Base-by-base conservation (phyloP, 2,888 invertebrate genomes). In the Epiblema foenella region DNA sequence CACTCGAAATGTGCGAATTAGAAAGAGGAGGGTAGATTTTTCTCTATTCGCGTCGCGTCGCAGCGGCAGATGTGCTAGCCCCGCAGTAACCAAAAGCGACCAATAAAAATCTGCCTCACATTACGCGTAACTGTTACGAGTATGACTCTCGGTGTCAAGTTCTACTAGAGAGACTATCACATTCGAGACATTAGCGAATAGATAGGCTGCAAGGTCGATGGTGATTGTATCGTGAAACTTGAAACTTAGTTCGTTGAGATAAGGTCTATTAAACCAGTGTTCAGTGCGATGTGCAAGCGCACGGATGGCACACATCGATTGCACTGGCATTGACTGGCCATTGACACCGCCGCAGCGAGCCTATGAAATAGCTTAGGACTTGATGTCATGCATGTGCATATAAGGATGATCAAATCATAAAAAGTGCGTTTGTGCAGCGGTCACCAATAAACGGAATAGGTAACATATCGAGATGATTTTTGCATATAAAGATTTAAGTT, bases 271-370 rank as follows among this genome's bases (percentile, higher is more conserved):
- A 15, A 46, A 8, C 42, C 1, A n/a, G 46, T 46, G 1, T 7
- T 15, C n/a, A 29, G 46, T 52, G 37, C 57, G 58, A 18, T 56
- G 29, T 56, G 63, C 62, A 57, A 17, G 20, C 57, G 51, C 56
- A 51, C 68, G 52, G 71, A 66, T 73, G 71, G 60, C 71, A 71
- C 68, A 71, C 60, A 71, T 73, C 52, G 73, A 71, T 71, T 62
- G 68, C 64, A 29, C 33, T 68, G 73, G 68, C 73, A 73, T 70
- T 73, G 73, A 59, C 51, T 70, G 73, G 59, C 54, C 67, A 59
- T 70, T 70, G 73, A 73, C 73, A 70, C 73, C 69, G 60, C 73
- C 69, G 60, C 17, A 12, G 51, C 29, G 24, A 24, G 56, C 59
- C 62, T 33, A 49, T 51, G 62, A 51, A 20, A 33, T 33, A 52